Percentiles rank a stretch among this genome's conserved stretches.
phyloP scores from a whole-genome alignment of 2,888 invertebrate genomes.

The Heliconius ethilla region DNA sequence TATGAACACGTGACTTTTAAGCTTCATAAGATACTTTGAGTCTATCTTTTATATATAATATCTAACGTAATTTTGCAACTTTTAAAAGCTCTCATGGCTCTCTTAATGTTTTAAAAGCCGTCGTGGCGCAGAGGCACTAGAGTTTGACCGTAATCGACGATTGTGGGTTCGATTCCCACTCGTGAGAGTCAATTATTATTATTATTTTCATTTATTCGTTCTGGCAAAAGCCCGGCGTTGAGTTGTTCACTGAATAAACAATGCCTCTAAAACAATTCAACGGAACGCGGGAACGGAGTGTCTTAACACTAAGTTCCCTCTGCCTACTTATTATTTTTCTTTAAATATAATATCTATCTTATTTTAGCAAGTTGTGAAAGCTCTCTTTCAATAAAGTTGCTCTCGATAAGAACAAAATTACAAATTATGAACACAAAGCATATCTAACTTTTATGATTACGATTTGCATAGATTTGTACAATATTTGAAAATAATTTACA shows the following conservation, averaged over 20 bases:
- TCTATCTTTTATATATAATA: not conserved
- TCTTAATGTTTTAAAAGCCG: too few relatives aligned
- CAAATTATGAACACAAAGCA: slow-evolving; percentile 8
- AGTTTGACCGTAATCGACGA: too few relatives aligned
- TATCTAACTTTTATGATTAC: slow-evolving; percentile 10
- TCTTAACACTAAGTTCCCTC: too few relatives aligned
- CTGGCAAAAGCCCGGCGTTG: too few relatives aligned
- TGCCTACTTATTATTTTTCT: too few relatives aligned
- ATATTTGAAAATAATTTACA: slow-evolving; percentile 16
- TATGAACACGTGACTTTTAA: slow-evolving; percentile 20
- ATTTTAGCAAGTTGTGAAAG: not conserved
- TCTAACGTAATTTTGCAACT: not conserved
- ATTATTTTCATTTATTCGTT: too few relatives aligned
- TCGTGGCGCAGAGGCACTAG: too few relatives aligned
- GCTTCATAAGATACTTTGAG: slow-evolving; percentile 6
- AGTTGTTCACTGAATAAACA: too few relatives aligned
- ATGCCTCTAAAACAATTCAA: too few relatives aligned
- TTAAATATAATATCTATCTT: not conserved
- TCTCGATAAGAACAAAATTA: slow-evolving; percentile 2
- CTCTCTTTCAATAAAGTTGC: not conserved
- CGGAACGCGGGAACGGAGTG: too few relatives aligned
- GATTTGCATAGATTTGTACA: slow-evolving; percentile 16
- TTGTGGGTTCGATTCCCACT: too few relatives aligned
- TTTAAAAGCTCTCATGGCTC: not conserved
- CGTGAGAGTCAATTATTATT: too few relatives aligned